phyloP scores from a whole-genome alignment of 64 coral and sea anemone species.

The Catalaphyllia jardinei region DNA sequence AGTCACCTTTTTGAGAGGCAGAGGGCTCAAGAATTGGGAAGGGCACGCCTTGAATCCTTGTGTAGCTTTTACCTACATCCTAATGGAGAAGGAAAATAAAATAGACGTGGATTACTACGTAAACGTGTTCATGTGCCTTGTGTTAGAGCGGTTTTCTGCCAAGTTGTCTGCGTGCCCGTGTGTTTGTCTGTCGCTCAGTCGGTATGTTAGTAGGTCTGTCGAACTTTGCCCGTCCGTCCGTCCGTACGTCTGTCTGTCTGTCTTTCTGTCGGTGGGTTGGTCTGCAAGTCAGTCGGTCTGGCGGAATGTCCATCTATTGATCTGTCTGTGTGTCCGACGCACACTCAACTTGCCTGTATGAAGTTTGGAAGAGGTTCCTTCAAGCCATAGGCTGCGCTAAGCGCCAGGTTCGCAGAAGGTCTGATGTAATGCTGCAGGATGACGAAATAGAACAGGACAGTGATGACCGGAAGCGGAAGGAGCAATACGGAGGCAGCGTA shows the following conservation, averaged over 20 bases:
- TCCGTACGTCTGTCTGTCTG: not conserved
- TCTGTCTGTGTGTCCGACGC: not conserved
- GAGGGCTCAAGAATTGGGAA: not conserved
- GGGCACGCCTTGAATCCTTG: not conserved
- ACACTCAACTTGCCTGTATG: not conserved
- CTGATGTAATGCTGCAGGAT: constrained; percentile 54
- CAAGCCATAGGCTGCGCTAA: not conserved
- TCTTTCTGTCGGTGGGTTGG: not conserved
- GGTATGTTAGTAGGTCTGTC: not conserved
- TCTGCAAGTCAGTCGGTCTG: not conserved
- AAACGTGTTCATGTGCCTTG: no score
- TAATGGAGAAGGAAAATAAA: not conserved
- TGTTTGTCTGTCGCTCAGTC: not conserved
- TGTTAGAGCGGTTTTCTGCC: not conserved
- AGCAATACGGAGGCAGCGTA: constrained; percentile 53
- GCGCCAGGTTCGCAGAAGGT: constrained; percentile 36
- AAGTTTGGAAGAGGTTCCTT: constrained; percentile 18
- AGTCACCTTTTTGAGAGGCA: not conserved
- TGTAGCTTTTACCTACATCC: not conserved
- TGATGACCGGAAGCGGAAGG: constrained; percentile 72
- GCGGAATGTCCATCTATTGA: not conserved
- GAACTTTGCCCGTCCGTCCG: not conserved
- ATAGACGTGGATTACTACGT: no score
- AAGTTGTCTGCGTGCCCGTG: not conserved
- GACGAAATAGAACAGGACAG: constrained; percentile 51